Evolutionary conservation across 2,113 vertebrate species (phyloP), one percentile per base, ranked within the genome.

Genomic region (Plotosus lineatus): DNA sequence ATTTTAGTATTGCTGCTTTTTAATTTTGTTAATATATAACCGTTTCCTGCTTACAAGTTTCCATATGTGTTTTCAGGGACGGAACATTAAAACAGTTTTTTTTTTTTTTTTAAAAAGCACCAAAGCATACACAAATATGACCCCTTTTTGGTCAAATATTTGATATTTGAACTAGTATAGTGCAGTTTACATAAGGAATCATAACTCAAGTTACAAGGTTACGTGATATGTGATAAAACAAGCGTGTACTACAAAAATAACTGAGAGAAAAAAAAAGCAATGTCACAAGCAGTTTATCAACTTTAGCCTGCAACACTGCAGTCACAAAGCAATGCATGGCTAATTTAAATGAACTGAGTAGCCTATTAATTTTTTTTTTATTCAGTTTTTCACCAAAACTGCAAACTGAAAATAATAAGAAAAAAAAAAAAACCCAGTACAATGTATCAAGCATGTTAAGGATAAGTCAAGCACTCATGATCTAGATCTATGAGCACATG

Each of bases 1-100:
- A 86, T 87, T 89, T 88, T 90, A 81, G 87, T 91, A 92, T 90
- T 92, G 92, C 91, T 93, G 50, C 38, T 44, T 53, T 77, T 80
- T 26, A 78, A 60, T 63, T n/a, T 77, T 46, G 46, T 55, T 40
- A 46, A 55, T 84, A 82, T 28, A 74, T 31, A 69, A 44, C 65
- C 1, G n/a, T 69, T 69, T 69, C 40, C 40, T 69, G 65, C 40
- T 26, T 69, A 75, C 48, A 68, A 28, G 50, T 74, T 63, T 65
- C 33, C 66, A 33, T 85, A 80, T 82, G 79, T 75, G 50, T 73
- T 78, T 78, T 75, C 56, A 82, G 82, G 85, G 82, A 61, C 78
- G 84, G 88, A 63, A 80, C 85, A 89, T 87, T 86, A 91, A 90
- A 89, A 81, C 44, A 63, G 44, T 15, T 48, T 48, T 31, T 33